Base-by-base conservation (phyloP, 2,888 invertebrate genomes). In the Andricus quercusramuli region DNA sequence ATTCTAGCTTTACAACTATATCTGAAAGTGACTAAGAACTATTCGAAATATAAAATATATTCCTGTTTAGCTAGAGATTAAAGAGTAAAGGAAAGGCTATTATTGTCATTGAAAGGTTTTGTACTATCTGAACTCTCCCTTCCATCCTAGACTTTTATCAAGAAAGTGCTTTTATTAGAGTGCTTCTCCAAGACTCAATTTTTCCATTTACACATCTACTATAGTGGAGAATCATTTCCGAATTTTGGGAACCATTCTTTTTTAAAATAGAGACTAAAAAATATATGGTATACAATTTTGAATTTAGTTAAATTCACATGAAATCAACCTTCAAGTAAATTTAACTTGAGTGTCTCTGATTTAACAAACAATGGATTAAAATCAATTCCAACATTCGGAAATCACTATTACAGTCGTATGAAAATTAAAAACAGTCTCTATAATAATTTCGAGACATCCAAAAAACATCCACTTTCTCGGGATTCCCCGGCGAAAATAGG, bases 41-140 rank as follows among this genome's bases (percentile, higher is more conserved):
- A 51, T 51, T 4, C 20, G 29, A 70, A 70, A 70, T 70, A 70
- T 11, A 59, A 59, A 59, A 47, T 29, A 25, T 70, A 11, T 51
- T 70, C 51, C 32, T 47, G 41, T 70, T 32, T 32, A 51, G 74
- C 51, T 32, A 74, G 74, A 74, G n/a, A 32, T 59, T 74, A 59
- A 74, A 74, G n/a, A 74, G 32, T 37, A 74, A 74, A 74, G 29
- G 74, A 59, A 74, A 74, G 56, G 56, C 74, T 74, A 37, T 74
- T 74, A 74, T 74, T 74, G 74, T 74, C 74, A 56, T 74, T 56
- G 13, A 20, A 74, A 74, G 51, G 56, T 74, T 74, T 74, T 74
- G 74, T 74, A 74, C 74, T 74, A 32, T 74, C 37, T 59, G 74
- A 74, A 74, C 56, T 37, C 70, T 70, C 47, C 56, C 56, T 74